Percentiles rank a stretch among this genome's conserved stretches.
Evolutionary conservation across 2,888 invertebrate genomes (phyloP).

Genomic region (Synanthedon formicaeformis): DNA sequence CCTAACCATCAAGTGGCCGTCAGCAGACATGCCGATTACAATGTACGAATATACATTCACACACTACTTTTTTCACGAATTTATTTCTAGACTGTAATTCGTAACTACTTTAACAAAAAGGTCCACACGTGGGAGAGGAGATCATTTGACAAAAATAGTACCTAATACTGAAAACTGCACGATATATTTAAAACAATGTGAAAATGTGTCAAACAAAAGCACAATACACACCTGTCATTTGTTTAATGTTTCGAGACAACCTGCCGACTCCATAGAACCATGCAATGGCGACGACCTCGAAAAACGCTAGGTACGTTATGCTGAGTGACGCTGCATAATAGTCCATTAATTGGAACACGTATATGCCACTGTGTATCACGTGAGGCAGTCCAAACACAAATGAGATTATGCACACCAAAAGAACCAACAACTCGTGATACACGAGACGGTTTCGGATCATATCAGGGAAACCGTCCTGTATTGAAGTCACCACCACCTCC

Average conservation of each 20-base stretch:
- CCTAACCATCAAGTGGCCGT: too few relatives aligned
- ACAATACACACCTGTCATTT: slow-evolving; percentile 82
- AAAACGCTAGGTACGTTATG: slow-evolving; percentile 92
- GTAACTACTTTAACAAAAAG: too few relatives aligned
- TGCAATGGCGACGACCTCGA: slow-evolving; percentile 90
- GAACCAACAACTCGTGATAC: slow-evolving; percentile 87
- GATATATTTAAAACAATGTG: neutral
- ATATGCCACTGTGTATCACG: slow-evolving; percentile 91
- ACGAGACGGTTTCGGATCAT: slow-evolving; percentile 86
- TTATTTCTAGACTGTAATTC: too few relatives aligned
- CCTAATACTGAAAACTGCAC: too few relatives aligned
- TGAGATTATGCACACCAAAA: slow-evolving; percentile 85
- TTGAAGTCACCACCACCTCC: slow-evolving; percentile 93
- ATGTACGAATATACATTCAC: too few relatives aligned
- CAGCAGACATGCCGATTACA: too few relatives aligned
- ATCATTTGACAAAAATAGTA: too few relatives aligned
- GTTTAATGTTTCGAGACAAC: slow-evolving; percentile 84
- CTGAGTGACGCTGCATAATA: slow-evolving; percentile 94
- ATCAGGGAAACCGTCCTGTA: slow-evolving; percentile 92
- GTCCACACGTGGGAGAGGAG: too few relatives aligned
- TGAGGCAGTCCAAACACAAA: slow-evolving; percentile 89
- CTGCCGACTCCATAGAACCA: slow-evolving; percentile 92
- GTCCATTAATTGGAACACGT: slow-evolving; percentile 91
- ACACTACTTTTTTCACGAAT: too few relatives aligned
- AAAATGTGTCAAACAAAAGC: neutral